These are phyloP conservation scores for Poecilobothrus nobilitatus DNA, from an alignment of 2,888 invertebrate species.

Conservation along the genomic window DNA sequence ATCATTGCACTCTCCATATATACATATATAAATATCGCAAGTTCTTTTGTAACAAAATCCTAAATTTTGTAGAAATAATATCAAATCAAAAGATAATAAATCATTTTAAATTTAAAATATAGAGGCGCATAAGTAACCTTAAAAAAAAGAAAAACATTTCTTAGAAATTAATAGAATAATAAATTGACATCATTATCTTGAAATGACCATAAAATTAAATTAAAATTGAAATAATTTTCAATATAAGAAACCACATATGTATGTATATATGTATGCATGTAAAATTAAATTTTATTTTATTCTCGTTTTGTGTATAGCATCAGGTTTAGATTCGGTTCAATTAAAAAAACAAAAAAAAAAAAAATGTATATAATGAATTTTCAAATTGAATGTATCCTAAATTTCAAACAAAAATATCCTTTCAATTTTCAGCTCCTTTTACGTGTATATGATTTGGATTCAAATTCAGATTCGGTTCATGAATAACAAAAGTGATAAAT, in stretches of 20 bases:
- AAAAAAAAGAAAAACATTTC: neutral
- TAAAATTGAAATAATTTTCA: conserved; percentile 15
- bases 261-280: neutral
- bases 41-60: neutral
- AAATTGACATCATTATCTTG: conserved; percentile 20
- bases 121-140: neutral
- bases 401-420: neutral
- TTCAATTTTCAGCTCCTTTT: neutral
- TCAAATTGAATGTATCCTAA: neutral
- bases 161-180: conserved; percentile 9
- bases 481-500: neutral
- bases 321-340: neutral
- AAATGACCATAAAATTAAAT: conserved; percentile 23
- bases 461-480: neutral
- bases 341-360: neutral
- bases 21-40: neutral
- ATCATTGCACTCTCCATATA: too few relatives aligned
- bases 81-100: neutral
- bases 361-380: too few relatives aligned
- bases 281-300: too few relatives aligned
- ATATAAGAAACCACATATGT: neutral
- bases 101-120: neutral
- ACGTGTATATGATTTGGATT: neutral
- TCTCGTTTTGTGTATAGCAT: neutral
- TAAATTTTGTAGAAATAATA: too few relatives aligned